A percentile compares a stretch with the other conserved stretches of the same genome.
Evolutionary conservation across 2,888 invertebrate species (phyloP).

Genomic region (Fissipunctia ypsillon): DNA sequence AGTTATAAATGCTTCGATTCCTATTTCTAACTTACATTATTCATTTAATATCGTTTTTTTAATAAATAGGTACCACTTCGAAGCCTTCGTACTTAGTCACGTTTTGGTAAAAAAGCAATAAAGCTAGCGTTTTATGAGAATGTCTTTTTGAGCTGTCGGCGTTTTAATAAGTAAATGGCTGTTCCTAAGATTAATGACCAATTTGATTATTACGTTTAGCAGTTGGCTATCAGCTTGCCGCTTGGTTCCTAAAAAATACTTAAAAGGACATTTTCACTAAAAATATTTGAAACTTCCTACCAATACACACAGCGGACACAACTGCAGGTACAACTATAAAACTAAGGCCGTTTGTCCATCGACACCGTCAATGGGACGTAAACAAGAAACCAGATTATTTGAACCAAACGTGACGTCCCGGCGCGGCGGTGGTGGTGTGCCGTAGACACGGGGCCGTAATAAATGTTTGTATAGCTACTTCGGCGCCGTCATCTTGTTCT

Average conservation of each 20-base stretch:
- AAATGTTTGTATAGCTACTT: too few relatives aligned
- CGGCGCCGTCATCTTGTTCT: too few relatives aligned
- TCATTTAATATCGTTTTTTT: not conserved
- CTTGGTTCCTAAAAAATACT: too few relatives aligned
- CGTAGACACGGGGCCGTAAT: too few relatives aligned
- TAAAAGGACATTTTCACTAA: too few relatives aligned
- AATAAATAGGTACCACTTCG: constrained; percentile 7
- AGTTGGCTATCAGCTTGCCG: not conserved
- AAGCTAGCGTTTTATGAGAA: not conserved
- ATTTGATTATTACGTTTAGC: not conserved
- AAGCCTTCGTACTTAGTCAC: not conserved
- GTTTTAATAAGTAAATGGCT: not conserved
- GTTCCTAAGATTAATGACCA: not conserved
- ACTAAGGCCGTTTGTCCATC: too few relatives aligned
- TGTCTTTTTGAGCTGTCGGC: not conserved
- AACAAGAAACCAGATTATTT: too few relatives aligned
- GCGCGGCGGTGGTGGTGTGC: too few relatives aligned
- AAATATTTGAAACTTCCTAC: not conserved
- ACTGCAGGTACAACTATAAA: not conserved
- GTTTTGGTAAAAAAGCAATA: constrained; percentile 4
- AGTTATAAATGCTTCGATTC: not conserved
- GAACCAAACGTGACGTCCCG: too few relatives aligned
- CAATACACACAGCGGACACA: not conserved
- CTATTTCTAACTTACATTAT: not conserved
- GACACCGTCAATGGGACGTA: too few relatives aligned